Percentiles rank a stretch among this genome's conserved stretches.
These are phyloP conservation scores for Puntigrus tetrazona DNA, from an alignment of 2,113 vertebrate species.

Conservation along the genomic window DNA sequence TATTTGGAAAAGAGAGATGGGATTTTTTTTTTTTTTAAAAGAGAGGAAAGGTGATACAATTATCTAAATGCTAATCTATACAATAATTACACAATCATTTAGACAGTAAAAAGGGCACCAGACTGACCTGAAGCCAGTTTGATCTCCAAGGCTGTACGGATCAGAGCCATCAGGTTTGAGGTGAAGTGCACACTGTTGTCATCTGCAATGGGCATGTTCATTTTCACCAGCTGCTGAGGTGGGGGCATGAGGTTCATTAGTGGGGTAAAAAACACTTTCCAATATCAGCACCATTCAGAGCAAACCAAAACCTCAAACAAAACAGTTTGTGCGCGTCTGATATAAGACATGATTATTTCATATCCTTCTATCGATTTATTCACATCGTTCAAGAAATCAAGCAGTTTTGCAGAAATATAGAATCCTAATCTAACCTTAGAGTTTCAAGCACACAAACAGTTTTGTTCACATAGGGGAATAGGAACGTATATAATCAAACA, in stretches of 20 bases:
- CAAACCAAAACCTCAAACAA: slow-evolving; percentile 59
- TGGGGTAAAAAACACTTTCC: slow-evolving; percentile 30
- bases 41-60: neutral
- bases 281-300: slow-evolving; percentile 41
- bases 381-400: neutral
- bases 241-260: slow-evolving; percentile 47
- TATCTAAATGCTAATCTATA: neutral
- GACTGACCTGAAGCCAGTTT: slow-evolving; percentile 88
- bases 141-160: slow-evolving; percentile 91
- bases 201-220: slow-evolving; percentile 94
- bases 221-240: slow-evolving; percentile 89
- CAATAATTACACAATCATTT: neutral
- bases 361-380: neutral
- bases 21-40: neutral
- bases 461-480: slow-evolving; percentile 61
- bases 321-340: slow-evolving; percentile 70
- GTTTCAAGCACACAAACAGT: slow-evolving; percentile 72
- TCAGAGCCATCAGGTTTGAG: slow-evolving; percentile 91
- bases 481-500: slow-evolving; percentile 56
- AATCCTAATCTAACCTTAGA: neutral
- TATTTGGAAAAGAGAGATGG: neutral
- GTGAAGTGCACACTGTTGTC: slow-evolving; percentile 93
- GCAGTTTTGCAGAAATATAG: neutral
- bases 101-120: neutral
- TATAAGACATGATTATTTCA: neutral